Conservation (phyloP, 2,888 invertebrate species). For the Argyresthia albistria region DNA sequence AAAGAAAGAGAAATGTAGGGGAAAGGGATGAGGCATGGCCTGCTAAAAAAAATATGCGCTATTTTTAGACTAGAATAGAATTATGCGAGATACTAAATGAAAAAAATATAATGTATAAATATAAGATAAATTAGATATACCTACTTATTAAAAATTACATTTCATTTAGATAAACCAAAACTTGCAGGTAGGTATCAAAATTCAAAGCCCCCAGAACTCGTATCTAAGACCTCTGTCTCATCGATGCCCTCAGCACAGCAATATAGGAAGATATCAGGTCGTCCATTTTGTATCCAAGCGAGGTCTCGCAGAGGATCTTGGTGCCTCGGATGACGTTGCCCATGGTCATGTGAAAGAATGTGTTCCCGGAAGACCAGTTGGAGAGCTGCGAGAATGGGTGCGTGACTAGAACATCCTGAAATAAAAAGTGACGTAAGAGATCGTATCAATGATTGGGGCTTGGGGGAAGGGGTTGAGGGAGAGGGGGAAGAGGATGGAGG, state of each 20-base stretch:
- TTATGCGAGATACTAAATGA: too few relatives aligned
- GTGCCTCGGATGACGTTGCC: slow-evolving; percentile 94
- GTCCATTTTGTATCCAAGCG: slow-evolving; percentile 96
- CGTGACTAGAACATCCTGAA: slow-evolving; percentile 83
- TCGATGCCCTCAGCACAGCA: slow-evolving; percentile 60
- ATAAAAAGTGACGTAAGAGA: neutral
- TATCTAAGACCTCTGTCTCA: slow-evolving; percentile 27
- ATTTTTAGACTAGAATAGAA: too few relatives aligned
- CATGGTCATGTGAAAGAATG: slow-evolving; percentile 94
- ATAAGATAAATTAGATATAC: neutral
- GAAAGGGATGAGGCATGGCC: too few relatives aligned
- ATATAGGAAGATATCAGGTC: slow-evolving; percentile 95
- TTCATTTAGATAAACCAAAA: neutral
- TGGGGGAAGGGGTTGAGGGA: too few relatives aligned
- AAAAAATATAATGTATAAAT: too few relatives aligned
- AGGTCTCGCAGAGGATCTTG: slow-evolving; percentile 91
- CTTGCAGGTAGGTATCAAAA: neutral
- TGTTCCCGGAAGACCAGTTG: slow-evolving; percentile 97
- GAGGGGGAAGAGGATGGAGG: too few relatives aligned
- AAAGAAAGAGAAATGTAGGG: too few relatives aligned
- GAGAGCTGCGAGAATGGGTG: slow-evolving; percentile 91
- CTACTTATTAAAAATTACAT: neutral
- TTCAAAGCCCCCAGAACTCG: too few relatives aligned
- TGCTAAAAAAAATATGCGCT: too few relatives aligned
- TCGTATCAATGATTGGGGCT: neutral